Percentiles rank a stretch among this genome's conserved stretches.
Conservation (phyloP, 1,140 invertebrate species). For the Gryllus bimaculatus region DNA sequence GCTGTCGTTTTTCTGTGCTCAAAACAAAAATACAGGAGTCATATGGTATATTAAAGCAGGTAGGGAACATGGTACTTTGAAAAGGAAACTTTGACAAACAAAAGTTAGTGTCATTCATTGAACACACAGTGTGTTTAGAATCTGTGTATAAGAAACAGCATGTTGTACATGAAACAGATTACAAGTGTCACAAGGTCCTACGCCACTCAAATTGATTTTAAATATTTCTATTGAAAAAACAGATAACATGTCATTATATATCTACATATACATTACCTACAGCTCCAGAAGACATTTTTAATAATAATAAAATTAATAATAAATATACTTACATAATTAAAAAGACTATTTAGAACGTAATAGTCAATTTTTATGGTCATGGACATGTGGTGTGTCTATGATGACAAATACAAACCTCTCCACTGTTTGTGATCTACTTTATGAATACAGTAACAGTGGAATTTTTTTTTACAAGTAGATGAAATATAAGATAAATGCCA, state of each 20-base stretch:
- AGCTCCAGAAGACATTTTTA: not conserved
- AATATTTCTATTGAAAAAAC: not conserved
- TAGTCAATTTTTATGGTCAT: not conserved
- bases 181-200: not conserved
- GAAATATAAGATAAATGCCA: conserved; percentile 1
- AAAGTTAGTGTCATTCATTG: not conserved
- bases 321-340: conserved; percentile 1
- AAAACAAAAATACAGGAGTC: no score
- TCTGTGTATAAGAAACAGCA: not conserved
- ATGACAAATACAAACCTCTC: not conserved
- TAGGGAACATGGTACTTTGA: no score
- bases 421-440: not conserved
- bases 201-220: not conserved
- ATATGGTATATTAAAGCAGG: no score
- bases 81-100: no score
- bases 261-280: conserved; percentile 1
- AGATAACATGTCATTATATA: not conserved
- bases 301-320: conserved; percentile 2
- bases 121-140: not conserved
- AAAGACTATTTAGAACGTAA: not conserved
- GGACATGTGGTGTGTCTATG: not conserved
- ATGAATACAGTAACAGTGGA: not conserved
- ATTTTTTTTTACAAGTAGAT: conserved; percentile 1
- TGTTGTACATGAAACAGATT: not conserved
- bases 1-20: no score